Conservation (phyloP, 2,888 invertebrate genomes). For the Omphaloscelis lunosa region DNA sequence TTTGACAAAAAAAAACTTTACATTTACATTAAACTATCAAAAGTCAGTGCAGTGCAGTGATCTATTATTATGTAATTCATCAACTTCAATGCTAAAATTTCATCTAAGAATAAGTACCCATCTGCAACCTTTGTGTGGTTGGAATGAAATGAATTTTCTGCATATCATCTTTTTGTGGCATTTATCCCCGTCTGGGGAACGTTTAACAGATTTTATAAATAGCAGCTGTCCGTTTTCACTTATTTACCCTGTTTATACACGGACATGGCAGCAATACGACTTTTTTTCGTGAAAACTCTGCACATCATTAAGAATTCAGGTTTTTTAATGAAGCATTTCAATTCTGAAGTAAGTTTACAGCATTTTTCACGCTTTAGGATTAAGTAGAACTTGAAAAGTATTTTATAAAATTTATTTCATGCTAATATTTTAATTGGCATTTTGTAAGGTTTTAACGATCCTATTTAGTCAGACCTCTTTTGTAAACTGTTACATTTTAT, state of each 20-base stretch:
- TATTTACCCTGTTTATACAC: slow-evolving; percentile 66
- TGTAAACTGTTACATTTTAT: not conserved
- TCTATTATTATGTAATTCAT: slow-evolving; percentile 3
- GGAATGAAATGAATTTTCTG: slow-evolving; percentile 39
- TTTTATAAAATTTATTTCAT: not conserved
- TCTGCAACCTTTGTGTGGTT: slow-evolving; percentile 7
- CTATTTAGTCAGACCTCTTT: too few relatives aligned
- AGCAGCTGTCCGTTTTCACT: slow-evolving; percentile 66
- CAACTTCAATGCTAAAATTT: slow-evolving; percentile 23
- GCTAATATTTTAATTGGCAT: slow-evolving; percentile 1
- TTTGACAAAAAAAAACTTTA: not conserved
- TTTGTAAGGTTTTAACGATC: not conserved
- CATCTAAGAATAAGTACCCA: slow-evolving; percentile 13
- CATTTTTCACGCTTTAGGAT: not conserved
- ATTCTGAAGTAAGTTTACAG: slow-evolving; percentile 2
- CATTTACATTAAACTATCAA: slow-evolving; percentile 1
- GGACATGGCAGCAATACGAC: slow-evolving; percentile 50
- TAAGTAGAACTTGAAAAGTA: not conserved
- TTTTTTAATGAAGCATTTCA: slow-evolving; percentile 25
- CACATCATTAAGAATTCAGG: slow-evolving; percentile 38
- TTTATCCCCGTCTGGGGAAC: slow-evolving; percentile 58
- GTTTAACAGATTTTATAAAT: slow-evolving; percentile 72
- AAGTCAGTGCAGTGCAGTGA: too few relatives aligned
- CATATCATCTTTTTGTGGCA: slow-evolving; percentile 21
- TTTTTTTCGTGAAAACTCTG: slow-evolving; percentile 32